Evolutionary conservation across 1,140 invertebrate species (phyloP), one percentile per base, ranked within the genome.

Genomic region (Heliconius hermathena): DNA sequence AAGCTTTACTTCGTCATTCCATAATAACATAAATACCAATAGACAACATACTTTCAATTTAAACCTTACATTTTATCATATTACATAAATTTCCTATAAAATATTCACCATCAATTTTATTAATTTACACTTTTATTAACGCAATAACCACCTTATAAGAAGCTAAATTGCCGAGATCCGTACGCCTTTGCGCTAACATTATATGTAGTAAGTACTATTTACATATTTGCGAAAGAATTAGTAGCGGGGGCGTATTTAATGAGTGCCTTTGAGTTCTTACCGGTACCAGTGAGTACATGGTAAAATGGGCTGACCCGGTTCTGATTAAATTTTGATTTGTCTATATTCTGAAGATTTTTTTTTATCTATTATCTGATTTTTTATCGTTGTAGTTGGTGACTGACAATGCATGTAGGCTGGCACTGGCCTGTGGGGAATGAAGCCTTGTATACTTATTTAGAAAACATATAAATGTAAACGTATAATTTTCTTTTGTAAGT

Each of bases 211-310:
- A 36, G 33, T 46, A 52, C 66, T 60, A 76, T 76, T 76, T 33
- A 38, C 75, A 76, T 76, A 76, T 76, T 76, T 76, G 41, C 75
- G 66, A 76, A 76, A 76, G 75, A 76, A 76, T 76, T 38, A 22
- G 18, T 66, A 52, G 75, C 66, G 60, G 66, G 46, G 75, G 75
- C 54, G 54, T 46, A 52, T 52, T 52, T 52, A 74, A 74, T 49
- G 16, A 29, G 60, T 29, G 60, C 26, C 3, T 57, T 22, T 22
- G n/a, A 22, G 2, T 57, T 66, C 3, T 26, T 11, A 29, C 60
- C 60, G 22, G 60, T 29, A 22, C 41, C 3, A 3, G 60, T 13
- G 13, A 5, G 60, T 66, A 29, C 22, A 66, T 29, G 3, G 57
- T 60, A 60, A n/a, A 36, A n/a, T 4, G 9, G n/a, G 60, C 60